Evolutionary conservation across 2,113 vertebrate genomes (phyloP).

Genomic region (Cairina moschata): DNA sequence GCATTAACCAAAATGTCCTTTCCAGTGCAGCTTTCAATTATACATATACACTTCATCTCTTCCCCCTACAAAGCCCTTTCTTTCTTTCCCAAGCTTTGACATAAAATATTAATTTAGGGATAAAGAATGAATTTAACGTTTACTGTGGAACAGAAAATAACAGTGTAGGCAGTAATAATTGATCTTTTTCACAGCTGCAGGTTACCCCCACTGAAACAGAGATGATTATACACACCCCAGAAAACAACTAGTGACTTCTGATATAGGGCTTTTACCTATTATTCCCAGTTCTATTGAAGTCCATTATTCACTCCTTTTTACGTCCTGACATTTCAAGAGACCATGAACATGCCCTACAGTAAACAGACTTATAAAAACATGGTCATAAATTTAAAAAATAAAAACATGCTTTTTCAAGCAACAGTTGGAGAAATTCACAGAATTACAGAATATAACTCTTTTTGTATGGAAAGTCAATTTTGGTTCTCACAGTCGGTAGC

Average conservation of each 20-base stretch:
- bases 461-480: not conserved
- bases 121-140: slow-evolving; percentile 17
- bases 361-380: not conserved
- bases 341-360: not conserved
- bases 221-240: not conserved
- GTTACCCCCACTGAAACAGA: not conserved
- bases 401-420: not conserved
- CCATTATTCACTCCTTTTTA: not conserved
- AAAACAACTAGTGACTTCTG: not conserved
- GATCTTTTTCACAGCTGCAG: slow-evolving; percentile 9
- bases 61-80: not conserved
- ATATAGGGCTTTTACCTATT: not conserved
- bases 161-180: not conserved
- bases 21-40: slow-evolving; percentile 22
- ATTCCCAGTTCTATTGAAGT: not conserved
- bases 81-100: slow-evolving; percentile 11
- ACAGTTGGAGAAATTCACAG: not conserved
- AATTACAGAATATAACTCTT: not conserved
- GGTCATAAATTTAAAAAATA: not conserved
- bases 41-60: not conserved
- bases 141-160: slow-evolving; percentile 14
- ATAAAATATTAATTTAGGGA: slow-evolving; percentile 39
- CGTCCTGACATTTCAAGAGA: not conserved
- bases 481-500: not conserved
- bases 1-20: slow-evolving; percentile 23